Conservation (phyloP, 1,140 invertebrate genomes). For the Watersipora subatra region DNA sequence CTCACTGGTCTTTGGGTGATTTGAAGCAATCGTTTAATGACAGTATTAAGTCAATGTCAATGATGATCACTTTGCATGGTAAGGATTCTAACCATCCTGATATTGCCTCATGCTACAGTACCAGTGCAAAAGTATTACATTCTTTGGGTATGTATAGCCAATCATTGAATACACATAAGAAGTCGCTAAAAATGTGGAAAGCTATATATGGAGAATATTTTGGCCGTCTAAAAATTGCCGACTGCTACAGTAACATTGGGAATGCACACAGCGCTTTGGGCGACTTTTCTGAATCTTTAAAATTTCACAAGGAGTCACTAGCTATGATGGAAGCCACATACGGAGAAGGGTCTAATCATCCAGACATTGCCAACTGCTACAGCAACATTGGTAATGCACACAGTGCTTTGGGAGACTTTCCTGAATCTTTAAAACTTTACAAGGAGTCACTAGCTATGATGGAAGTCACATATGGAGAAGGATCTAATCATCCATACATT, state of each 20-base stretch:
- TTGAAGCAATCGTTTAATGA: background rate
- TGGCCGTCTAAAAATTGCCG: background rate
- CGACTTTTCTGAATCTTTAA: background rate
- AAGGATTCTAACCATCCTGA: background rate
- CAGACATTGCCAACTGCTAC: background rate
- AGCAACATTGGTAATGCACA: background rate
- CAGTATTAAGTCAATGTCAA: background rate
- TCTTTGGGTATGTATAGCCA: background rate
- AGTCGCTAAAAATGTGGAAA: background rate
- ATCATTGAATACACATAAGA: background rate
- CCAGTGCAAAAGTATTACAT: background rate
- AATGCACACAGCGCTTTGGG: background rate
- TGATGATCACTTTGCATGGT: background rate
- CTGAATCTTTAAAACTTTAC: background rate
- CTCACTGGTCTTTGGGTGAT: background rate
- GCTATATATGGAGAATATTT: background rate
- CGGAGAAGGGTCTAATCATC: background rate
- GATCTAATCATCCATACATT: background rate
- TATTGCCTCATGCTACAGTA: background rate
- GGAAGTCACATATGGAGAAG: background rate
- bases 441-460: background rate
- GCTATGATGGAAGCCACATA: background rate
- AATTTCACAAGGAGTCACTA: background rate
- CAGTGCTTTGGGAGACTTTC: background rate
- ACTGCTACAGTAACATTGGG: background rate